Evolutionary conservation across 2,888 invertebrate species (phyloP).

Genomic region (Cheiracanthium punctorium): DNA sequence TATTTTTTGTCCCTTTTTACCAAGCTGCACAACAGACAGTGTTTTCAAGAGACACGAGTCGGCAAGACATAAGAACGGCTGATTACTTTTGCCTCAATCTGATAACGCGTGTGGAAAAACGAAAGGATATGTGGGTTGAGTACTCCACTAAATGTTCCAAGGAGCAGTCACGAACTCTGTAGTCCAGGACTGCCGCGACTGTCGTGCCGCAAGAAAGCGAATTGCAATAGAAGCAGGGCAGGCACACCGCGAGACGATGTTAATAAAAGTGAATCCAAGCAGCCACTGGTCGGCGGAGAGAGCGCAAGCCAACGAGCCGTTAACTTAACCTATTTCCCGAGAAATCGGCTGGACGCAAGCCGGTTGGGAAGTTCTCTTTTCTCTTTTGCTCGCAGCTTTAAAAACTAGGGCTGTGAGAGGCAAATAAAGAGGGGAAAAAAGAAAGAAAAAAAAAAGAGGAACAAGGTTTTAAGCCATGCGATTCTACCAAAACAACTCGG

Average conservation of each 20-base stretch:
- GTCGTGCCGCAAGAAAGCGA: slow-evolving; percentile 14
- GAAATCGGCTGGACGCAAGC: slow-evolving; percentile 61
- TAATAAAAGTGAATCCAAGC: slow-evolving; percentile 65
- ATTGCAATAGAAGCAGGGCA: slow-evolving; percentile 45
- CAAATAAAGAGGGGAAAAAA: slow-evolving; percentile 31
- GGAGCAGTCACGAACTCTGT: neutral
- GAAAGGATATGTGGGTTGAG: neutral
- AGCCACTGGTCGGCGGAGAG: slow-evolving; percentile 47
- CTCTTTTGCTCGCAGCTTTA: slow-evolving; percentile 28
- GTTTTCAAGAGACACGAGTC: too few relatives aligned
- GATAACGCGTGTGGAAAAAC: neutral
- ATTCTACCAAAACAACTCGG: slow-evolving; percentile 36
- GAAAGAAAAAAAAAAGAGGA: neutral
- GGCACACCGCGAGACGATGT: slow-evolving; percentile 30
- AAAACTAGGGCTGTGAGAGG: slow-evolving; percentile 58
- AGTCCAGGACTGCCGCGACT: neutral
- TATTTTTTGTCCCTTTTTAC: too few relatives aligned
- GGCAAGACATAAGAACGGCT: too few relatives aligned
- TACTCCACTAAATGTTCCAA: neutral
- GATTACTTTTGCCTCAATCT: too few relatives aligned
- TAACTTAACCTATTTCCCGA: slow-evolving; percentile 67
- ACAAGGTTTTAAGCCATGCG: slow-evolving; percentile 37
- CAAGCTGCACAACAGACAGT: too few relatives aligned
- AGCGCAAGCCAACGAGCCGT: slow-evolving; percentile 56
- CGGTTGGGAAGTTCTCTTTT: slow-evolving; percentile 58